Base-by-base conservation (phyloP, 2,888 invertebrate genomes). In the Pecten maximus region DNA sequence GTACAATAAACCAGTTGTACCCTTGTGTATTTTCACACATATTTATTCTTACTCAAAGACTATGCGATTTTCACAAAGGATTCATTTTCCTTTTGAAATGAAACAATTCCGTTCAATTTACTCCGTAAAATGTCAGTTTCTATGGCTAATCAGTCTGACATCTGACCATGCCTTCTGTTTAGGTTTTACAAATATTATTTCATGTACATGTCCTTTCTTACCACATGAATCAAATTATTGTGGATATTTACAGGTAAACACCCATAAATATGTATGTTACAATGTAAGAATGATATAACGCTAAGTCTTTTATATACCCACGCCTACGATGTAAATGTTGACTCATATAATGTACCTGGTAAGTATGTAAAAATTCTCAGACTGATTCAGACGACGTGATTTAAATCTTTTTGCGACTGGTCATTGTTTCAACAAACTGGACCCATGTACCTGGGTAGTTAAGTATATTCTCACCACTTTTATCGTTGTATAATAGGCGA, bases 371-470 rank as follows among this genome's bases (percentile, higher is more conserved):
- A 74, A 74, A 74, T 10, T 35, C n/a, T 35, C 28, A 35, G 28
- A 3, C 28, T 74, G 74, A 74, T 35, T 74, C 74, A 74, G 10
- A 74, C 28, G 28, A 35, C 28, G 23, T 74, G 74, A 35, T 74
- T 74, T 23, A 74, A 35, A 10, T 35, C 35, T 28, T 6, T 16
- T 0, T 35, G 35, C 35, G 35, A 74, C 12, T 74, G 74, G 74
- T 74, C 28, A 74, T 28, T 74, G 74, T 74, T 35, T 74, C 74
- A 74, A 74, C n/a, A 74, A 74, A 74, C 74, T 74, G 74, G 74
- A 74, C 74, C 74, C 2, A 74, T 74, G 28, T 74, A 74, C 74
- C 35, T 74, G 35, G 35, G 74, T 74, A 74, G 35, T 35, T 74
- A 28, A 74, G 74, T 74, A 35, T 74, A 15, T 74, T 35, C 16